These are phyloP conservation scores for Buphagus erythrorhynchus DNA, from an alignment of 2,797 vertebrate species.

Conservation along the genomic window DNA sequence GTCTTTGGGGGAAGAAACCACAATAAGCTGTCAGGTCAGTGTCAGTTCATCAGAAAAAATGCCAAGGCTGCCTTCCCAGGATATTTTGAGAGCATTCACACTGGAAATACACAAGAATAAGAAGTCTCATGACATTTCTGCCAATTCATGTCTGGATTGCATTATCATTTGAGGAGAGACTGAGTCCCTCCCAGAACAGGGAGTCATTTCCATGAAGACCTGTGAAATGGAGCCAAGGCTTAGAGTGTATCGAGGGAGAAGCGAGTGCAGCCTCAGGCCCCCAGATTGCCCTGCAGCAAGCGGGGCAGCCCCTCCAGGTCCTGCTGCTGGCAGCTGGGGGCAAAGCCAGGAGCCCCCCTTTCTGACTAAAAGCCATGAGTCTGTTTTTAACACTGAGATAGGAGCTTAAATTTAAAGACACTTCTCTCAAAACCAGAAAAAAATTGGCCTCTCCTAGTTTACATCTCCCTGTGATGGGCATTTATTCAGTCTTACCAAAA, in stretches of 20 bases:
- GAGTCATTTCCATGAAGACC: conserved; percentile 43
- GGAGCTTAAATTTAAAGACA: neutral
- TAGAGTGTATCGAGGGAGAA: rapidly evolving
- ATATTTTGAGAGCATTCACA: conserved; percentile 44
- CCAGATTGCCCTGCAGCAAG: neutral
- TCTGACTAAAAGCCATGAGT: rapidly evolving
- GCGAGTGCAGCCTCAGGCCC: rapidly evolving
- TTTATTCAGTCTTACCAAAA: neutral
- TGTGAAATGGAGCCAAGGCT: neutral
- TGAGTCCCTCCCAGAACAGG: neutral
- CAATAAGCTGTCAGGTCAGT: conserved; percentile 58
- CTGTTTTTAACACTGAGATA: neutral
- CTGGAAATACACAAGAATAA: conserved; percentile 52
- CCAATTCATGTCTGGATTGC: conserved; percentile 61
- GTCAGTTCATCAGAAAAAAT: conserved; percentile 62
- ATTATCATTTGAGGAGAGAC: conserved; percentile 49
- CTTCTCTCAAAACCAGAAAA: neutral
- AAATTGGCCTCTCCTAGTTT: neutral
- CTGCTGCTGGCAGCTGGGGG: neutral
- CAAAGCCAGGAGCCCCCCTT: neutral
- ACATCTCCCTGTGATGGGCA: neutral
- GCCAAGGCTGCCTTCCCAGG: conserved; percentile 58
- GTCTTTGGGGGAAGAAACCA: conserved; percentile 24
- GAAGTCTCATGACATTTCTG: conserved; percentile 64
- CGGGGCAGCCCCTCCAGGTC: neutral